phyloP scores from a whole-genome alignment of 2,113 vertebrate species.

The Austrofundulus limnaeus region DNA sequence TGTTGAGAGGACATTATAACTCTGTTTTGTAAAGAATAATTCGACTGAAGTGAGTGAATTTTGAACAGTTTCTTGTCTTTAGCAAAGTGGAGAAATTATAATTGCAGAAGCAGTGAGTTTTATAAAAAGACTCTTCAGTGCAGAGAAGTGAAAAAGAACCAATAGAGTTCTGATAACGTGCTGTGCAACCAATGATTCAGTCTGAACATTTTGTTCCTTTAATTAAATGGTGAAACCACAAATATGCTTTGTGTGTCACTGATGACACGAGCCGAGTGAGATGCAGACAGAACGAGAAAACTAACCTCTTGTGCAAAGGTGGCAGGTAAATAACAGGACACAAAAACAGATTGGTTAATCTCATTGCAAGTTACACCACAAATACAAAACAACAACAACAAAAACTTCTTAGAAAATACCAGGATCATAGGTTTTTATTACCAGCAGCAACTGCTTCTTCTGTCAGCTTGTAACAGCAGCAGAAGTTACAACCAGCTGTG shows the following conservation, averaged over 20 bases:
- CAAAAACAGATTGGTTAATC: not conserved
- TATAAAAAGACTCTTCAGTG: not conserved
- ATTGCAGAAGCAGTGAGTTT: not conserved
- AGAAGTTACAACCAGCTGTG: too few species aligned
- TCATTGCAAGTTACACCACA: constrained; percentile 1
- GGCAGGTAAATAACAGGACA: not conserved
- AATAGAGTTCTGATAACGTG: constrained; percentile 2
- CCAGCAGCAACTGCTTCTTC: too few species aligned
- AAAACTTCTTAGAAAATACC: not conserved
- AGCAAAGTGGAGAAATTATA: too few species aligned
- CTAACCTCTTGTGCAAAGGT: not conserved
- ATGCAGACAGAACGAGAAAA: constrained; percentile 17
- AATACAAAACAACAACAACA: constrained; percentile 8
- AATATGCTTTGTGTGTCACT: constrained; percentile 30
- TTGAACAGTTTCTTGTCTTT: not conserved
- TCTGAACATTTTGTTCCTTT: constrained; percentile 25
- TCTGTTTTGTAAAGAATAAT: not conserved
- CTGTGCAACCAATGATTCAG: constrained; percentile 10
- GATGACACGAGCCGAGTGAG: constrained; percentile 23
- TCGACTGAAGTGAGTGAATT: not conserved
- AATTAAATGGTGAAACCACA: constrained; percentile 37
- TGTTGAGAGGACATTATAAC: not conserved
- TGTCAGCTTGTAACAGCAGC: too few species aligned
- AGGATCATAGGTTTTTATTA: too few species aligned
- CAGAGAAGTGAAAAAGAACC: constrained; percentile 7